Evolutionary conservation across 2,888 invertebrate species (phyloP), one percentile per base, ranked within the genome.

Genomic region (Acleris cristana): DNA sequence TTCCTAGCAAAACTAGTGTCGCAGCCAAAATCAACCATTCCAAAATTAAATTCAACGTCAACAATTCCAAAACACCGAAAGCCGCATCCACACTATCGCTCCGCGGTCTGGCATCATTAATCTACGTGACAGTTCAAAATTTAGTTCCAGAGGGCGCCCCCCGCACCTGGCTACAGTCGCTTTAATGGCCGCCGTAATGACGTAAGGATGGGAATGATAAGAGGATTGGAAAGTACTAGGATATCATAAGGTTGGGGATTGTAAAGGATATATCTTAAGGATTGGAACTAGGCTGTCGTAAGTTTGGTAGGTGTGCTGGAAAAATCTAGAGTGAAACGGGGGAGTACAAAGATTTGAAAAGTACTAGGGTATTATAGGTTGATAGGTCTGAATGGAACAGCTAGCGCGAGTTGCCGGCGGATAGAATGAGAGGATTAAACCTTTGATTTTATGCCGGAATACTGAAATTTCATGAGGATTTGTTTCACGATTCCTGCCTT

Each of bases 41-140:
- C 44, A 3, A 40, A 59, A 45, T 52, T 30, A 34, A 59, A 59
- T 30, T 45, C 19, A 64, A 61, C 14, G 14, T 14, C 40, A 40
- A 40, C 34, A 40, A 40, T 40, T 40, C 40, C 40, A 40, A 40
- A 34, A 40, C 14, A 40, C 26, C 21, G 12, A 21, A 12, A 19
- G 84, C 76, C 90, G 72, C 81, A 87, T 92, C 92, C 91, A 87
- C 79, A 82, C 76, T 83, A 87, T 79, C 79, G 86, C 87, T 91
- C 87, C 90, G 88, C 93, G 89, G 90, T 87, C 89, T 88, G 89
- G 88, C 89, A 87, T 93, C 93, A 93, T 93, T 93, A 93, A 93
- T 93, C 92, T 93, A 89, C 92, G 92, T 93, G 93, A 93, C 93
- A 93, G 92, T 92, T 92, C 90, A 92, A 93, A 93, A 93, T 93